Evolutionary conservation across 2,888 invertebrate species (phyloP), one percentile per base, ranked within the genome.

Genomic region (Tipula helvola): DNA sequence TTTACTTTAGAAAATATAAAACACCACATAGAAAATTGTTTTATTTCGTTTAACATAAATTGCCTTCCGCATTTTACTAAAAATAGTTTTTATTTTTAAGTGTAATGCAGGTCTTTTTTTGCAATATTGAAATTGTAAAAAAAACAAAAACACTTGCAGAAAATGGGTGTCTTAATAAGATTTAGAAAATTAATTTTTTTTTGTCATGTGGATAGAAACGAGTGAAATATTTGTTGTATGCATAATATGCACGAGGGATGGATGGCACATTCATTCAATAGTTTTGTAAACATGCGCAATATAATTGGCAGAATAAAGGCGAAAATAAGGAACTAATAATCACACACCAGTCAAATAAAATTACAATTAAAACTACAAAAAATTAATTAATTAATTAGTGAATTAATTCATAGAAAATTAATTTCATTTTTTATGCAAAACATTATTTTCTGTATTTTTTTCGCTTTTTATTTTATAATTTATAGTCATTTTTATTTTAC

Each of bases 381-480:
- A 71, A 71, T 10, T 28, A 71, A 28, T 71, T 71, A 71, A 71
- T 71, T 71, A 71, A 71, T 71, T 71, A 71, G 10, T 71, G 28
- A 71, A 71, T 71, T 18, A 71, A 71, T 28, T 71, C 71, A 71
- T 71, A 71, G 71, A 71, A 71, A 71, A 71, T 71, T 71, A 71
- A 71, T 71, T 71, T 71, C 71, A 71, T 71, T 71, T 71, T 57
- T 71, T 71, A 71, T 71, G 71, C 71, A 71, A 71, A 71, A 71
- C 71, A 71, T 28, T 71, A 71, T 71, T 71, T 71, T 71, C 71
- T 71, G 71, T 71, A 71, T 28, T 28, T 28, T 71, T 71, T 71
- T 71, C 71, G 71, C 71, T 71, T 71, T 71, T 71, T 71, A 71
- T 71, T 71, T 71, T 71, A 71, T 71, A 71, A 71, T 71, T 71